A percentile compares a stretch with the other conserved stretches of the same genome.
Conservation (phyloP, 2,113 vertebrate species). For the Pterocles burchelli region DNA sequence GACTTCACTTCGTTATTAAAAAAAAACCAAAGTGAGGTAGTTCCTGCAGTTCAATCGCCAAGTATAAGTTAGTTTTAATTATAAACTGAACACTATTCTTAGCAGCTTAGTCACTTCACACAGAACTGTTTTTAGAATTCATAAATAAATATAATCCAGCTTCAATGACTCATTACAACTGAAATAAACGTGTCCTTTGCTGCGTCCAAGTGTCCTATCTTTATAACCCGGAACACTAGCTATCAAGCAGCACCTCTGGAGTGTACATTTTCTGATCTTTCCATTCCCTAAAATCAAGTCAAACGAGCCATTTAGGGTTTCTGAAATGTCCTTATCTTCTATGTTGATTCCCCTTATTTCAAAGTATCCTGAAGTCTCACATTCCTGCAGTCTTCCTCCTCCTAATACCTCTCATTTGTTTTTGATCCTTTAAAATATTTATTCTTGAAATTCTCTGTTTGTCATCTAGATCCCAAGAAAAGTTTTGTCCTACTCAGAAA, state of each 20-base stretch:
- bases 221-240: background rate
- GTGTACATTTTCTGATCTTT: slow-evolving; percentile 16
- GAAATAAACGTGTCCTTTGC: background rate
- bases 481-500: background rate
- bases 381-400: background rate
- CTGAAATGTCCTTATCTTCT: background rate
- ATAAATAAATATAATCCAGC: background rate
- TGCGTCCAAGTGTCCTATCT: background rate
- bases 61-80: background rate
- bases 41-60: background rate
- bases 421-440: background rate
- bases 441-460: background rate
- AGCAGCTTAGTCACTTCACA: slow-evolving; percentile 22
- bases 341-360: background rate
- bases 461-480: background rate
- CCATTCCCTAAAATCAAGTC: background rate
- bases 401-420: background rate
- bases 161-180: background rate
- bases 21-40: background rate
- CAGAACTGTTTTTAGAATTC: background rate
- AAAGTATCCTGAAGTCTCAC: background rate
- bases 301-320: background rate
- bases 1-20: background rate
- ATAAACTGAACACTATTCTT: background rate
- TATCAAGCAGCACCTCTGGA: slow-evolving; percentile 8